Base-by-base conservation (phyloP, 2,113 vertebrate genomes). In the Ammodytes dubius region DNA sequence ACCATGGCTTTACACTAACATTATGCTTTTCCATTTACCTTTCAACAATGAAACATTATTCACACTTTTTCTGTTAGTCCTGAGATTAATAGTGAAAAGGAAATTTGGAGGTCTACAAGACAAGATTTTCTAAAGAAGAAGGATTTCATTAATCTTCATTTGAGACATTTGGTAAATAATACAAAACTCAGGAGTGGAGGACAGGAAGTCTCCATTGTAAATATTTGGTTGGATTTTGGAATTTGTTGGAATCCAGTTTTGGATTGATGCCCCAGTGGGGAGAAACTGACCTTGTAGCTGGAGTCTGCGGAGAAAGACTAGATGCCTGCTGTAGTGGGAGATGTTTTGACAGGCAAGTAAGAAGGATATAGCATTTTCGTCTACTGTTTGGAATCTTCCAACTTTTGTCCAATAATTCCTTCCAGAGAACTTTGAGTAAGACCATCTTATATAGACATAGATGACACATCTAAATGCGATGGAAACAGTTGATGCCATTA, bases 201-300 rank as follows among this genome's bases (percentile, higher is more conserved):
- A 45, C 40, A 87, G 85, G 88, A 89, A 90, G 72, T 79, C n/a
- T 47, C 35, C 43, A 3, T 57, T 88, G 19, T 85, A 91, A 91
- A 93, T 90, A 91, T 91, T 92, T 91, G 63, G 75, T 86, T 87
- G 74, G 68, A 81, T 88, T 73, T 87, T 70, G 84, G 86, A 82
- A 89, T 91, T 78, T 66, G 59, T 80, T 89, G 86, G 70, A 83
- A 58, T 19, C 66, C 13, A 65, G 49, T 17, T 84, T 37, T 86
- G 84, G 85, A 85, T 13, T 7, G 70, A 49, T 52, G 71, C 79
- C 84, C 77, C 43, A 42, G 57, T 39, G 79, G 68, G 54, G 74
- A 86, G 82, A 82, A 19, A 45, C 63, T 83, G 82, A 90, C 79
- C 88, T 86, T 78, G 70, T 71, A 85, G 74, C 71, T 81, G 52